phyloP scores from a whole-genome alignment of 2,797 vertebrate species.

The Anableps anableps region DNA sequence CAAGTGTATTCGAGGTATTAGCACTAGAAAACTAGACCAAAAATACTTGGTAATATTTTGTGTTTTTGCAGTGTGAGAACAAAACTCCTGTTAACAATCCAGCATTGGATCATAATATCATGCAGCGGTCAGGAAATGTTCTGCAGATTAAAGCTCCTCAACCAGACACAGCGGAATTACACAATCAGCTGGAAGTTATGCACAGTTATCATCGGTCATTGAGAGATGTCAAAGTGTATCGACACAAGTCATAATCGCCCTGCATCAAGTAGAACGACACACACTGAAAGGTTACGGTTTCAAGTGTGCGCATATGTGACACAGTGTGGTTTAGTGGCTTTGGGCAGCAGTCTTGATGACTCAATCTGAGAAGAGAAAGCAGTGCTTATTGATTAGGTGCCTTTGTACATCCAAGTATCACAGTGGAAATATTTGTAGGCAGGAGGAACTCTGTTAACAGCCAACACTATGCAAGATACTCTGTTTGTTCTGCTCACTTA shows the following conservation, averaged over 20 bases:
- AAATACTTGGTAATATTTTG: too few species aligned
- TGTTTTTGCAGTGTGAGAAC: too few species aligned
- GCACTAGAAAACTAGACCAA: too few species aligned
- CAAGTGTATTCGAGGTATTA: too few species aligned
- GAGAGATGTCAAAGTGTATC: conserved; percentile 22
- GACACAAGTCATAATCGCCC: conserved; percentile 19
- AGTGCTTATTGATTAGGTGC: conserved; percentile 46
- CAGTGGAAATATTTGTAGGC: conserved; percentile 73
- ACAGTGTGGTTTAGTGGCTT: conserved; percentile 79
- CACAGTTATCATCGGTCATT: conserved; percentile 20
- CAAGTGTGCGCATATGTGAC: conserved; percentile 65
- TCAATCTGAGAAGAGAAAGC: conserved; percentile 79
- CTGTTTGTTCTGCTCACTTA: neutral
- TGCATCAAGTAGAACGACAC: conserved; percentile 35
- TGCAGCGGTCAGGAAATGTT: neutral
- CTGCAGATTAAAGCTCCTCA: neutral
- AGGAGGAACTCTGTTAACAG: conserved; percentile 32
- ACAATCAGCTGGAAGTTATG: neutral
- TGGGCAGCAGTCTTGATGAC: conserved; percentile 66
- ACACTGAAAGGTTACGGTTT: conserved; percentile 75
- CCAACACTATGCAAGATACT: neutral
- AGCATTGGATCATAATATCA: neutral
- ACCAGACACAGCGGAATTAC: neutral
- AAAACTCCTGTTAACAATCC: neutral
- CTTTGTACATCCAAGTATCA: conserved; percentile 33